Evolutionary conservation across 2,888 invertebrate species (phyloP), one percentile per base, ranked within the genome.

Genomic region (Acanthosepion lycidas): DNA sequence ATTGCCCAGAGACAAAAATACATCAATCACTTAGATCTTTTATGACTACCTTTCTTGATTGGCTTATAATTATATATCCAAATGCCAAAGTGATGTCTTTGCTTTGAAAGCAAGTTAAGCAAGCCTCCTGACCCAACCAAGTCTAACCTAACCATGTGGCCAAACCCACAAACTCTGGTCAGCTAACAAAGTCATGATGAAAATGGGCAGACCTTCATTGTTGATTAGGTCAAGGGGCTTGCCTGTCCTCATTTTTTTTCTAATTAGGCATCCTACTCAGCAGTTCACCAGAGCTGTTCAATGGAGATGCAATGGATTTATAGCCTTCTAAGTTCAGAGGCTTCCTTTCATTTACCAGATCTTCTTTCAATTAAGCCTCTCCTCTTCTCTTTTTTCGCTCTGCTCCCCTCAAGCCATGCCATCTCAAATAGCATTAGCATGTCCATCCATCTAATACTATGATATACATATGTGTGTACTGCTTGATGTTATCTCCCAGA

Each of bases 351-450:
- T 78, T 78, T 78, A 78, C n/a, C n/a, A 78, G 78, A 78, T 78
- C 78, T 78, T 78, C 78, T 78, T 78, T 78, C 78, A 78, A 78
- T 78, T 78, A 78, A 33, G 78, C 78, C 78, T 78, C 78, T 78
- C 78, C 78, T 78, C n/a, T 78, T 78, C 78, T 78, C n/a, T 78
- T 78, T n/a, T 78, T 78, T 9, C 78, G 12, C 78, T n/a, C n/a
- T 33, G 12, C n/a, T n/a, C 78, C 78, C 78, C 78, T 78, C 78
- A n/a, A 78, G 78, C 78, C n/a, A 78, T 78, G 78, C n/a, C 78
- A n/a, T 78, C 78, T 78, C n/a, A 18, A 78, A 78, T 33, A 78
- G 78, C 78, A 4, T 78, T n/a, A 78, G 78, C 78, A 33, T 78
- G 78, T 78, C 78, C 78, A 78, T 78, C 78, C 33, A 33, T 78